Evolutionary conservation across 2,888 invertebrate species (phyloP), one percentile per base, ranked within the genome.

Genomic region (Xylophagus ater): DNA sequence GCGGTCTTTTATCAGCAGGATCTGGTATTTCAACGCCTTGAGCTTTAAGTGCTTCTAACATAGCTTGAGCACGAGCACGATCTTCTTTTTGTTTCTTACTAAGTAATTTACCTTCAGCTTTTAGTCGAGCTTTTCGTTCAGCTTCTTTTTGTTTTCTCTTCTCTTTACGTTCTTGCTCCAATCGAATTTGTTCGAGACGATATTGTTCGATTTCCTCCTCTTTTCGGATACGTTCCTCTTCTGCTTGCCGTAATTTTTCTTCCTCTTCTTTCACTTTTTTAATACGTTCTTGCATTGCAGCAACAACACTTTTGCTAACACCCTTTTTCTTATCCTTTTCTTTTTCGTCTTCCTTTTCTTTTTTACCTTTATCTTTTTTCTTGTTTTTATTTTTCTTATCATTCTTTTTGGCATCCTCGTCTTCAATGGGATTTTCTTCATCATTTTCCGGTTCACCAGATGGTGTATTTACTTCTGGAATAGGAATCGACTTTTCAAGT

Each of bases 31-130:
- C 83, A 18, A 86, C 67, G 42, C 93, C 93, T 65, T 89, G 87
- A 7, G 87, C 89, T 62, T 87, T 89, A 26, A 92, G 68, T 2
- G 84, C 81, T 37, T 92, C 89, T 44, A 96, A 66, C 73, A 92
- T 76, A 41, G 86, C 87, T 60, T 88, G 85, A 6, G 90, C 89
- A 49, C 92, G 72, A 0, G 86, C 84, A 46, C 83, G 77, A 52
- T 90, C 90, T 48, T 85, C 85, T 59, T 89, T 93, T 59, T 98
- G 93, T 62, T 93, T 93, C 1, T 87, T 80, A 3, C 93, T 93
- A 42, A 96, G 66, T 21, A 92, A 70, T 65, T 92, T 96, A 3
- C 97, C 97, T 67, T 96, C 96, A n/a, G 87, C 88, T 63, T 96
- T 96, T 51, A 92, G 70, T 56, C 89, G 74, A 54, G 90, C 90